Evolutionary conservation across 2,888 invertebrate genomes (phyloP).

Genomic region (Drosophila koepferae): DNA sequence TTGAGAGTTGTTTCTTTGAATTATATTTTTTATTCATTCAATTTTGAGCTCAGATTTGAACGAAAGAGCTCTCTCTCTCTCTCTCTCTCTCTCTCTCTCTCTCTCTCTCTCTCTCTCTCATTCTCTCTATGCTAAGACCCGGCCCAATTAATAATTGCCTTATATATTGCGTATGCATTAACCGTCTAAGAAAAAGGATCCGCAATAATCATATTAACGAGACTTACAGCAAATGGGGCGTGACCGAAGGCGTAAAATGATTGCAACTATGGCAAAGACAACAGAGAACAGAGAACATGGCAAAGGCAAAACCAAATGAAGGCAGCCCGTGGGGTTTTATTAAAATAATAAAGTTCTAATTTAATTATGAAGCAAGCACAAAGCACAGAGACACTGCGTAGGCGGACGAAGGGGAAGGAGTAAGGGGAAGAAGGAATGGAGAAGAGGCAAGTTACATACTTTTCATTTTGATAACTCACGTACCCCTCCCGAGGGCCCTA

Average conservation of each 20-base stretch:
- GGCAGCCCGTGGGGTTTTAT: conserved; percentile 68
- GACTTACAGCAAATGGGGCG: conserved; percentile 59
- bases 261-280: conserved; percentile 47
- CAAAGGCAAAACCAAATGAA: conserved; percentile 40
- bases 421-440: neutral
- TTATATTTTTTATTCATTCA: neutral
- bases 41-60: neutral
- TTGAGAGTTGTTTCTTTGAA: neutral
- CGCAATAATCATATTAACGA: conserved; percentile 61
- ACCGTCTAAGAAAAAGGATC: conserved; percentile 35
- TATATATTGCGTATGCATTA: conserved; percentile 12
- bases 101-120: neutral
- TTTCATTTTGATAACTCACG: conserved; percentile 82
- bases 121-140: neutral
- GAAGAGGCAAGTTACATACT: conserved; percentile 58
- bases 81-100: no score
- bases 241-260: conserved; percentile 47
- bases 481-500: conserved; percentile 76
- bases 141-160: conserved; percentile 1
- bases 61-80: no score
- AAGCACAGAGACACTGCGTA: conserved; percentile 40
- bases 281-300: conserved; percentile 12
- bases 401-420: conserved; percentile 3
- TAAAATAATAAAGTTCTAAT: conserved; percentile 81
- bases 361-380: conserved; percentile 69